These are phyloP conservation scores for Isaurus tuberculatus DNA, from an alignment of 92 coral and sea anemone genomes.

Conservation along the genomic window DNA sequence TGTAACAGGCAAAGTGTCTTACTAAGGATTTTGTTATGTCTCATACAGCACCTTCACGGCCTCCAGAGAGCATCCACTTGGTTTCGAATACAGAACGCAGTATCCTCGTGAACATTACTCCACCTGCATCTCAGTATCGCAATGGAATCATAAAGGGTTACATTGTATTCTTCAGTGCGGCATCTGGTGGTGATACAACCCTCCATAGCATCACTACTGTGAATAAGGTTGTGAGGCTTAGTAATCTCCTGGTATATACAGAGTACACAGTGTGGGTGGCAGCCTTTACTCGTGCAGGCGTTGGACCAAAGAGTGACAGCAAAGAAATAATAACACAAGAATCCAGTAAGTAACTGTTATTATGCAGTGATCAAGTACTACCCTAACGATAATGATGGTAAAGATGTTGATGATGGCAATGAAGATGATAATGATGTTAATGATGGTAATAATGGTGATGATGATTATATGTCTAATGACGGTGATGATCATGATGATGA, in stretches of 20 bases:
- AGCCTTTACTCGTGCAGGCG: constrained; percentile 79
- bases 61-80: constrained; percentile 73
- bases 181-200: constrained; percentile 48
- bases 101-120: constrained; percentile 66
- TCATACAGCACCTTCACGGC: constrained; percentile 84
- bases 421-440: too few species aligned
- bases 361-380: too few species aligned
- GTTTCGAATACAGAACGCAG: constrained; percentile 61
- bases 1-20: not conserved
- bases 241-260: constrained; percentile 72
- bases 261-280: constrained; percentile 71
- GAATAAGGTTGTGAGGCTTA: constrained; percentile 49
- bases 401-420: too few species aligned
- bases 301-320: constrained; percentile 66
- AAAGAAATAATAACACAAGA: constrained; percentile 63
- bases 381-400: too few species aligned
- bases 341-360: constrained; percentile 68
- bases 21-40: not conserved
- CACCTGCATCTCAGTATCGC: constrained; percentile 64
- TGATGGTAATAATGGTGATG: too few species aligned
- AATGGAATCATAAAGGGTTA: constrained; percentile 84
- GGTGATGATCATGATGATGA: too few species aligned
- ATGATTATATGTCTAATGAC: too few species aligned
- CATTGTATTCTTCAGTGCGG: constrained; percentile 68
- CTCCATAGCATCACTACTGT: constrained; percentile 50